phyloP scores from a whole-genome alignment of 2,797 vertebrate genomes.

The Notolabrus celidotus region DNA sequence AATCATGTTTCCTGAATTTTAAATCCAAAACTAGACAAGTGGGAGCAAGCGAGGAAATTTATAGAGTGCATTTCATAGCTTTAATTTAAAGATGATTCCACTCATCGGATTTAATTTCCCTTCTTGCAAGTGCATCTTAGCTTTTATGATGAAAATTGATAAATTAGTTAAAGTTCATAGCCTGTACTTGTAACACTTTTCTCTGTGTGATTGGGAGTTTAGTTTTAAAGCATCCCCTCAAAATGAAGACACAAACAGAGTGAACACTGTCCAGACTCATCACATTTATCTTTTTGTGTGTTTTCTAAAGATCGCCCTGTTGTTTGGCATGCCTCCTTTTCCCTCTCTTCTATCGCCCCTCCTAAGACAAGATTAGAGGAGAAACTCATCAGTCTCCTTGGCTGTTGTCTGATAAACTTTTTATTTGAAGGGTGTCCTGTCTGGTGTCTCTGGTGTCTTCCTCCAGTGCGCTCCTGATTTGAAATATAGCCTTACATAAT shows the following conservation, averaged over 20 bases:
- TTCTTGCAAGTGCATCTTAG: constrained; percentile 21
- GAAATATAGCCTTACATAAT: constrained; percentile 89
- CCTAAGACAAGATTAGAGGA: constrained; percentile 74
- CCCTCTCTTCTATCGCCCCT: constrained; percentile 46
- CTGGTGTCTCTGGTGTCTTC: constrained; percentile 84
- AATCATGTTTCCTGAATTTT: constrained; percentile 36
- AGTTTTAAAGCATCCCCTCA: neutral
- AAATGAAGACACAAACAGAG: neutral
- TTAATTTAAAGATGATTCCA: constrained; percentile 31
- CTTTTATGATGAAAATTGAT: constrained; percentile 23
- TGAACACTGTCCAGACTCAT: constrained; percentile 5
- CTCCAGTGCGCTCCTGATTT: constrained; percentile 84
- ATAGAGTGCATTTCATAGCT: neutral
- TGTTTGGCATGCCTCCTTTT: constrained; percentile 50
- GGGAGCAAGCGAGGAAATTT: neutral
- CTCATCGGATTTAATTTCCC: constrained; percentile 19
- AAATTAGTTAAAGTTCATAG: neutral
- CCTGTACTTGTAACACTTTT: neutral
- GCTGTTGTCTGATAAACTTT: constrained; percentile 84
- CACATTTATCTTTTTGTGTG: constrained; percentile 4
- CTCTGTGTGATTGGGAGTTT: too few species aligned
- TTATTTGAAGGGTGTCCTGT: constrained; percentile 85
- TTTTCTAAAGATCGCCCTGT: constrained; percentile 29
- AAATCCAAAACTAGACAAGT: constrained; percentile 10
- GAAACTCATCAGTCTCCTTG: constrained; percentile 74